These are phyloP conservation scores for Orchestes rusci DNA, from an alignment of 2,888 invertebrate species.

Conservation along the genomic window DNA sequence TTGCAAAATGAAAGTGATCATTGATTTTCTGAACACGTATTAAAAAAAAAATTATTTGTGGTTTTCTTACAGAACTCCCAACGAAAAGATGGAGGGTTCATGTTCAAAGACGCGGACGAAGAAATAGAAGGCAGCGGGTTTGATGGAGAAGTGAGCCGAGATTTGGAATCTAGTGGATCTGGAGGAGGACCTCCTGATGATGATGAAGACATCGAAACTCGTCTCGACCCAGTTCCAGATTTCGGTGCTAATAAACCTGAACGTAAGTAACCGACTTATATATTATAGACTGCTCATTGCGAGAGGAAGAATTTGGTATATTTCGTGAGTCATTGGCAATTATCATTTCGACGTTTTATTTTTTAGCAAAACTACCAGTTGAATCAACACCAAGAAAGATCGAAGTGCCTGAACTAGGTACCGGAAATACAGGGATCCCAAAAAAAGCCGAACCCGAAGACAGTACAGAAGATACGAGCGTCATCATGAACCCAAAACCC, in stretches of 20 bases:
- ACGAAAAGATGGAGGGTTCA: constrained; percentile 29
- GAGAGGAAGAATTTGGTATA: too few species aligned
- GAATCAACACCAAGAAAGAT: too few species aligned
- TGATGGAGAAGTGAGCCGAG: constrained; percentile 62
- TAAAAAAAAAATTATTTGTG: neutral
- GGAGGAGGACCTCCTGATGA: constrained; percentile 82
- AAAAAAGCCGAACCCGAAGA: constrained; percentile 18
- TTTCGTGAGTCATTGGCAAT: too few species aligned
- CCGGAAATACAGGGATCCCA: too few species aligned
- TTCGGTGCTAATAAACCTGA: constrained; percentile 5
- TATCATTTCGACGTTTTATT: too few species aligned
- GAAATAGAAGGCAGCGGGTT: constrained; percentile 66
- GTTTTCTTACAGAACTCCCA: constrained; percentile 30
- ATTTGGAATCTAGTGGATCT: constrained; percentile 76
- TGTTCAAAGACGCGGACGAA: constrained; percentile 45
- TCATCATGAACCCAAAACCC: constrained; percentile 74
- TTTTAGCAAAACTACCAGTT: too few species aligned
- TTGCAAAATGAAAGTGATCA: neutral
- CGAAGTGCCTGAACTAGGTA: too few species aligned
- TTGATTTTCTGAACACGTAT: neutral
- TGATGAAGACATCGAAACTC: constrained; percentile 53
- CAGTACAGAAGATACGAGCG: constrained; percentile 30
- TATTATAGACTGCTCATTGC: too few species aligned
- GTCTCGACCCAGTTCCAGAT: constrained; percentile 7
- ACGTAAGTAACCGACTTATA: neutral